phyloP scores from a whole-genome alignment of 1,140 invertebrate genomes.

The Aphaenogaster rudis region DNA sequence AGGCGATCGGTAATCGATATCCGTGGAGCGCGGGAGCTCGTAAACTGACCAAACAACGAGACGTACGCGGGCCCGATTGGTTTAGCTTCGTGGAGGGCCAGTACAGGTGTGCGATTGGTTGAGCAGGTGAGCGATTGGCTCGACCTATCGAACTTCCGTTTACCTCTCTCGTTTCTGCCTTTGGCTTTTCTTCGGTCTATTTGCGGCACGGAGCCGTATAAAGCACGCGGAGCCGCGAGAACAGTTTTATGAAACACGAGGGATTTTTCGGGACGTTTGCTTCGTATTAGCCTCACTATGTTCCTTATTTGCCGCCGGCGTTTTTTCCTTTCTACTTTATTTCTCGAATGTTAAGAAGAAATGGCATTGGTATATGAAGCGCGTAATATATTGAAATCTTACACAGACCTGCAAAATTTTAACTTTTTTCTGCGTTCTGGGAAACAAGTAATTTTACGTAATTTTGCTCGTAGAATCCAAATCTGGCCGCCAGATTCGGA shows the following conservation, averaged over 20 bases:
- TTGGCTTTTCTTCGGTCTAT: conserved; percentile 49
- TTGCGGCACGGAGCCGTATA: conserved; percentile 45
- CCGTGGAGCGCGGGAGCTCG: conserved; percentile 69
- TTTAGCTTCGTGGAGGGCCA: conserved; percentile 54
- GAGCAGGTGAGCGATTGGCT: conserved; percentile 73
- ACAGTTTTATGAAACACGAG: conserved; percentile 58
- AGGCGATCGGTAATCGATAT: conserved; percentile 74
- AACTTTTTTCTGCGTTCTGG: too few relatives aligned
- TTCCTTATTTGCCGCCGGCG: conserved; percentile 5
- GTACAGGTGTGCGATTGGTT: conserved; percentile 71
- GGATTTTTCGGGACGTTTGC: conserved; percentile 47
- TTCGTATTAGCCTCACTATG: conserved; percentile 19
- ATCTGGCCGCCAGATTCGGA: too few relatives aligned
- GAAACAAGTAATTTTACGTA: too few relatives aligned
- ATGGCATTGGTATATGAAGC: background rate
- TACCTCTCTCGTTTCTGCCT: conserved; percentile 26
- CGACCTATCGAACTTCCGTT: conserved; percentile 56
- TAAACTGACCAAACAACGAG: conserved; percentile 76
- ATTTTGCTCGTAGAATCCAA: too few relatives aligned
- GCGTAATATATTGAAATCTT: background rate
- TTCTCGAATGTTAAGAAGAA: background rate
- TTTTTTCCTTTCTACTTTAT: background rate
- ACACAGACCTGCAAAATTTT: too few relatives aligned
- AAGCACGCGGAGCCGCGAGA: conserved; percentile 33
- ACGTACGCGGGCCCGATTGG: conserved; percentile 68